phyloP scores from a whole-genome alignment of 2,888 invertebrate genomes.

The Bembecia ichneumoniformis region DNA sequence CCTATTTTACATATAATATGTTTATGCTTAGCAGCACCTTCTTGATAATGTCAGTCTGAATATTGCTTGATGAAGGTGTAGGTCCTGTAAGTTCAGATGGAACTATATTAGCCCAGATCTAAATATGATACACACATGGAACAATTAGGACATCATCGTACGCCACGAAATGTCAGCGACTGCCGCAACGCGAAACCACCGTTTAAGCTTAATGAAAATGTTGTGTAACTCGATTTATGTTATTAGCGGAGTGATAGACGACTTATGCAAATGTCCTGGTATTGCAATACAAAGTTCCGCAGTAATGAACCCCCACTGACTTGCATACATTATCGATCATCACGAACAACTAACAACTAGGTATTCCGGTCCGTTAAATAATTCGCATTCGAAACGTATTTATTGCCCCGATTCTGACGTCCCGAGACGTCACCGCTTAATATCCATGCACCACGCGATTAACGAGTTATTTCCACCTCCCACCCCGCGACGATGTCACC shows the following conservation, averaged over 20 bases:
- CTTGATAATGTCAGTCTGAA: no score
- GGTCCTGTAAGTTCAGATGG: no score
- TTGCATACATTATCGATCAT: constrained; percentile 46
- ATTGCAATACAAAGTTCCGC: constrained; percentile 31
- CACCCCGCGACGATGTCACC: constrained; percentile 33
- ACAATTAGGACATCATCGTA: no score
- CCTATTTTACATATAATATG: no score
- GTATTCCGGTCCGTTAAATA: constrained; percentile 34
- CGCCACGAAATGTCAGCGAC: not conserved
- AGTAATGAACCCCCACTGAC: constrained; percentile 30
- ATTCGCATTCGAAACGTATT: constrained; percentile 45
- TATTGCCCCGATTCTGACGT: constrained; percentile 43
- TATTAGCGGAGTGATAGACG: not conserved
- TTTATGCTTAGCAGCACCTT: no score
- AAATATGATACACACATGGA: no score
- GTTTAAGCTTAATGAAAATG: not conserved
- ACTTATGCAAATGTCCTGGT: constrained; percentile 33
- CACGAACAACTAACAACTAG: constrained; percentile 26
- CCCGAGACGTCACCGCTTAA: constrained; percentile 45
- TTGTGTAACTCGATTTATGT: not conserved
- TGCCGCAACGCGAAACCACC: not conserved
- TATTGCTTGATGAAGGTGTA: no score
- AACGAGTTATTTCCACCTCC: constrained; percentile 25
- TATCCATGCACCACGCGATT: constrained; percentile 49
- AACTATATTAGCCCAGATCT: no score